phyloP scores from a whole-genome alignment of 2,888 invertebrate species.

The Mesochorus sp. region DNA sequence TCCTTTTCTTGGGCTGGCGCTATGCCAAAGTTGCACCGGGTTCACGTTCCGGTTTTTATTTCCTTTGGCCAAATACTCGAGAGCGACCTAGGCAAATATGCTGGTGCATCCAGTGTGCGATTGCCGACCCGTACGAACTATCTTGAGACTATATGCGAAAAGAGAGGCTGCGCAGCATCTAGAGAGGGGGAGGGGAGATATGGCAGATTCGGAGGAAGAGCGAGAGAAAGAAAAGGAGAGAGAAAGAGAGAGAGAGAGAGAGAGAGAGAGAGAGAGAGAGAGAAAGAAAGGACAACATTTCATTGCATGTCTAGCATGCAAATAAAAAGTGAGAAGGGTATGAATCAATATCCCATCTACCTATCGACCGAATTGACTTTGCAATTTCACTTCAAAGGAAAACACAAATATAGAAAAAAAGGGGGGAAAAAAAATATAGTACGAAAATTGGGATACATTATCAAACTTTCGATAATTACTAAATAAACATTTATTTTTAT shows the following conservation, averaged over 20 bases:
- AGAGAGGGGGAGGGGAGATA: not conserved
- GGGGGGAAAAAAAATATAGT: not conserved
- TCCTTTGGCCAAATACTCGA: conserved; percentile 66
- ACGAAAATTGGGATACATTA: no score
- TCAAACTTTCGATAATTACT: no score
- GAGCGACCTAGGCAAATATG: conserved; percentile 68
- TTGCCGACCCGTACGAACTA: conserved; percentile 47
- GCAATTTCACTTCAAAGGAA: no score
- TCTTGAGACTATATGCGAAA: conserved; percentile 21
- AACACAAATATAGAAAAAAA: not conserved
- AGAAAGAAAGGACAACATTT: no score
- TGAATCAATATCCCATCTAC: not conserved
- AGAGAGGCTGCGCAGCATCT: not conserved
- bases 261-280: conserved; percentile 5
- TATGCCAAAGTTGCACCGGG: conserved; percentile 68
- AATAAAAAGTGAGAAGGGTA: conserved; percentile 1
- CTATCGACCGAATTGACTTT: not conserved
- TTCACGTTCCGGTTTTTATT: conserved; percentile 61
- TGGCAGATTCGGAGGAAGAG: not conserved
- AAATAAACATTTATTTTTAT: no score
- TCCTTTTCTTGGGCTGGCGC: conserved; percentile 68
- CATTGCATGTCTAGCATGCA: not conserved
- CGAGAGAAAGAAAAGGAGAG: conserved; percentile 7
- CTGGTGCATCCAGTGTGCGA: conserved; percentile 59
- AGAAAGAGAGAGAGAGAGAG: not conserved